These are phyloP conservation scores for Podabrus alpinus DNA, from an alignment of 2,888 invertebrate genomes.

Conservation along the genomic window DNA sequence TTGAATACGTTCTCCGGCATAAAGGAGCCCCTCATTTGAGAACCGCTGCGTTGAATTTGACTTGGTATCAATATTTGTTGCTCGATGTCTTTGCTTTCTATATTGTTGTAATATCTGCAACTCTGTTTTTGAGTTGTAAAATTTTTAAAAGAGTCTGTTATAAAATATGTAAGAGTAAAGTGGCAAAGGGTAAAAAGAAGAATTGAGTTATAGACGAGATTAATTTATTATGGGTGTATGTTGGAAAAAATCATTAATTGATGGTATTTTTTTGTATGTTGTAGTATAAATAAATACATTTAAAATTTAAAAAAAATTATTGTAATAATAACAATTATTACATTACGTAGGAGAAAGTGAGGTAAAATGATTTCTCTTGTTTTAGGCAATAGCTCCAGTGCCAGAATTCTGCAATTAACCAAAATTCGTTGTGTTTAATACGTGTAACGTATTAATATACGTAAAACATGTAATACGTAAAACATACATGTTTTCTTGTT, in stretches of 20 bases:
- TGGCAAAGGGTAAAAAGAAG: neutral
- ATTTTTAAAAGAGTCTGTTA: neutral
- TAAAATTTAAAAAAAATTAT: too few relatives aligned
- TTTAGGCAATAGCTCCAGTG: too few relatives aligned
- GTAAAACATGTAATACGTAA: too few relatives aligned
- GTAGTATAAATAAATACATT: neutral
- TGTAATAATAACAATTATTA: too few relatives aligned
- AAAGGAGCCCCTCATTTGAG: slow-evolving; percentile 45
- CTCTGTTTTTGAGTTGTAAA: neutral
- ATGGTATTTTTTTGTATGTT: neutral
- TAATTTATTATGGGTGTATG: neutral
- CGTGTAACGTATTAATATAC: too few relatives aligned
- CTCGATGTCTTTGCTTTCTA: slow-evolving; percentile 38
- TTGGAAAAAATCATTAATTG: too few relatives aligned
- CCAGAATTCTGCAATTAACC: too few relatives aligned
- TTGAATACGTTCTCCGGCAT: slow-evolving; percentile 44
- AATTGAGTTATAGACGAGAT: neutral
- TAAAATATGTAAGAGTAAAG: neutral
- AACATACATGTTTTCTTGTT: too few relatives aligned
- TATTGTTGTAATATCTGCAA: neutral
- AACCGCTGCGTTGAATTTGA: slow-evolving; percentile 38
- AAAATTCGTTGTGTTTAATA: too few relatives aligned
- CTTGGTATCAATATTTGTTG: slow-evolving; percentile 42
- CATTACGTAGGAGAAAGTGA: too few relatives aligned
- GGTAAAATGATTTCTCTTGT: too few relatives aligned